These are phyloP conservation scores for Drosophila demipolita DNA, from an alignment of 2,888 invertebrate species.

Conservation along the genomic window DNA sequence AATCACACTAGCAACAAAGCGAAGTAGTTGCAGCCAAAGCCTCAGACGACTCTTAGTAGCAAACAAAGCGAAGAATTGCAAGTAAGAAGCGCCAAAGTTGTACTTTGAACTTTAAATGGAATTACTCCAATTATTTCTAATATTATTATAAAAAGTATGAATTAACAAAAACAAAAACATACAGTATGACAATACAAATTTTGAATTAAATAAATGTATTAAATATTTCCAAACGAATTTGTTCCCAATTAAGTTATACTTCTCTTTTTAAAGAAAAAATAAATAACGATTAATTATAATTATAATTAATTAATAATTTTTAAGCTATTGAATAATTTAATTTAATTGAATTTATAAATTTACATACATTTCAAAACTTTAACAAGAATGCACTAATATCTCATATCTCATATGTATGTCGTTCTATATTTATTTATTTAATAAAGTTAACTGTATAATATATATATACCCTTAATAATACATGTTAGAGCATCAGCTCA, in stretches of 20 bases:
- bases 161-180: not conserved
- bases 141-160: not conserved
- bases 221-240: not conserved
- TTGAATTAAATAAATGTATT: not conserved
- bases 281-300: too few species aligned
- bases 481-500: too few species aligned
- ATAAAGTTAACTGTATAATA: too few species aligned
- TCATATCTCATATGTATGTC: too few species aligned
- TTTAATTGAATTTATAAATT: too few species aligned
- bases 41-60: not conserved
- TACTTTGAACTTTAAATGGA: not conserved
- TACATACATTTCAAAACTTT: too few species aligned
- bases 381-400: too few species aligned
- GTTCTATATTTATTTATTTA: too few species aligned
- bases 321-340: too few species aligned
- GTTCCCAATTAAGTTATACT: not conserved
- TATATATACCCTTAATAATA: too few species aligned
- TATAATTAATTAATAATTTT: too few species aligned
- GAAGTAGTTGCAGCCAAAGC: not conserved
- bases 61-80: not conserved
- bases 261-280: not conserved
- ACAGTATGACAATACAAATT: too few species aligned
- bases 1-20: conserved; percentile 1
- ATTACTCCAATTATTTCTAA: not conserved
- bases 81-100: not conserved